A percentile compares a stretch with the other conserved stretches of the same genome.
phyloP scores from a whole-genome alignment of 2,797 vertebrate genomes.

The Poeciliopsis turneri region DNA sequence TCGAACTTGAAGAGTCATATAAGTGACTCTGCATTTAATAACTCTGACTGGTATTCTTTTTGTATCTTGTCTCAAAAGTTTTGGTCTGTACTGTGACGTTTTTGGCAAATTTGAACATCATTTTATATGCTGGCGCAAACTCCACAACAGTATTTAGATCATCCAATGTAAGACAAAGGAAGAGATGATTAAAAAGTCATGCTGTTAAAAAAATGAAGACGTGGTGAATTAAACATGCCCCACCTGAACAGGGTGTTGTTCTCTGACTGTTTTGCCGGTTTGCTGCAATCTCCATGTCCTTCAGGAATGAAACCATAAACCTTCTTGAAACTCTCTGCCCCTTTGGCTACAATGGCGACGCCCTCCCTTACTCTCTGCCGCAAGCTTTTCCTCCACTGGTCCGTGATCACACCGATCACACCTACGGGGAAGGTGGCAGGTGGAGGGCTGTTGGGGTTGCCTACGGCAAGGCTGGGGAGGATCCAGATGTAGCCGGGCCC shows the following conservation, averaged over 20 bases:
- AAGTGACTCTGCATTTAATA: neutral
- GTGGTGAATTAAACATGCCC: constrained; percentile 10
- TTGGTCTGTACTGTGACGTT: neutral
- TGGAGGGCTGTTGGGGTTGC: constrained; percentile 89
- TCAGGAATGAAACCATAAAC: constrained; percentile 86
- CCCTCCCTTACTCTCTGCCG: constrained; percentile 94
- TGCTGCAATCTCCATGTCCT: constrained; percentile 85
- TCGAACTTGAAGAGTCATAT: neutral
- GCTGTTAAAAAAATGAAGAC: constrained; percentile 1
- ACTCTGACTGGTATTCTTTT: neutral
- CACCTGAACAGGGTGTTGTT: constrained; percentile 91
- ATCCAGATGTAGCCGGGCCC: constrained; percentile 96
- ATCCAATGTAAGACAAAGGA: neutral
- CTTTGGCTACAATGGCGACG: constrained; percentile 92
- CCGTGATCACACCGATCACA: constrained; percentile 93
- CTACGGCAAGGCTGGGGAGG: constrained; percentile 89
- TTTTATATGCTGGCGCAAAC: neutral
- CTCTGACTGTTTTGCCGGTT: constrained; percentile 66
- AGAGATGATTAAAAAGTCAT: neutral
- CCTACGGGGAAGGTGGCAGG: constrained; percentile 91
- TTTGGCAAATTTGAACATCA: neutral
- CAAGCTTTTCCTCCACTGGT: constrained; percentile 95
- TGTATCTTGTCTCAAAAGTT: neutral
- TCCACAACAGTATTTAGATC: neutral
- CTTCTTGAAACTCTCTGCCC: constrained; percentile 88